Conservation (phyloP, 1,140 invertebrate species). For the Macrostomum lignano region DNA sequence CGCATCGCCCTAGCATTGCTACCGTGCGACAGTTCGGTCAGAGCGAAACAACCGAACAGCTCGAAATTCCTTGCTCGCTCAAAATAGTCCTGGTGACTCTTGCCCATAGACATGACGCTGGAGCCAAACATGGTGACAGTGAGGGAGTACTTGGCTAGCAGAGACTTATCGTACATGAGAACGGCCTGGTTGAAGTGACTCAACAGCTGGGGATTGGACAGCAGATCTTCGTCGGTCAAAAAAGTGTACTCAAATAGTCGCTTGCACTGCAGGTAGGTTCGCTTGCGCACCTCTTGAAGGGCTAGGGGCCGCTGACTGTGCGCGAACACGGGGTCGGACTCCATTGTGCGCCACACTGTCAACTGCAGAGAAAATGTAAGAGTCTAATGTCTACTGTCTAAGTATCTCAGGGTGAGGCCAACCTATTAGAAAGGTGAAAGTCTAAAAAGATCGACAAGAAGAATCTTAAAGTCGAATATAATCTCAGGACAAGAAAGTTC, state of each 20-base stretch:
- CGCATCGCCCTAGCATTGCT: constrained; percentile 64
- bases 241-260: constrained; percentile 37
- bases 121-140: constrained; percentile 9
- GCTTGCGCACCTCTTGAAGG: constrained; percentile 39
- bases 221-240: constrained; percentile 33
- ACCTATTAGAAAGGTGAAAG: too few species aligned
- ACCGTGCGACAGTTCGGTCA: constrained; percentile 73
- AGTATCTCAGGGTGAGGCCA: too few species aligned
- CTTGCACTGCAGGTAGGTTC: constrained; percentile 35
- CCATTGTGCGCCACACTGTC: constrained; percentile 45
- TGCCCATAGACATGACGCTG: background rate
- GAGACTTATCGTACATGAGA: constrained; percentile 40
- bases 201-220: constrained; percentile 23
- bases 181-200: constrained; percentile 27
- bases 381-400: too few species aligned
- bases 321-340: constrained; percentile 49
- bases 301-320: constrained; percentile 30
- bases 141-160: constrained; percentile 36
- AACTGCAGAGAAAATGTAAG: constrained; percentile 39
- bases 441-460: too few species aligned
- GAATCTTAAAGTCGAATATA: too few species aligned
- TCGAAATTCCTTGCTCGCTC: constrained; percentile 12
- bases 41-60: constrained; percentile 48
- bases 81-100: constrained; percentile 7
- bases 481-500: too few species aligned